These are phyloP conservation scores for Alaudala cheleensis DNA, from an alignment of 2,113 vertebrate genomes.

Conservation along the genomic window DNA sequence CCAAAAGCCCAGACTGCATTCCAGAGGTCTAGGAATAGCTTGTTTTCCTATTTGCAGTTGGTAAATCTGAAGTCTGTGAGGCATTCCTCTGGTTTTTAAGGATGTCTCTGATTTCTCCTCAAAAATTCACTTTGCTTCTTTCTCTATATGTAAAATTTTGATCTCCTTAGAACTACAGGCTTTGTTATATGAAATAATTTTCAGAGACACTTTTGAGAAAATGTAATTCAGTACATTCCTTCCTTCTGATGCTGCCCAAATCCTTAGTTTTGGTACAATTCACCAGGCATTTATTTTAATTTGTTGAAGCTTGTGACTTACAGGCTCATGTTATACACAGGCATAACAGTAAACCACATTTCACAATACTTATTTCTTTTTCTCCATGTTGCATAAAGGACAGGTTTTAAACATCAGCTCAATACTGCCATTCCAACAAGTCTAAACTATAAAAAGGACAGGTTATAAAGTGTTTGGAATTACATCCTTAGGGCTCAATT, in stretches of 20 bases:
- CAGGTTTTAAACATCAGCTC: neutral
- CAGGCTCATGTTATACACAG: neutral
- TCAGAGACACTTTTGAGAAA: neutral
- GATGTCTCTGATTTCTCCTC: conserved; percentile 40
- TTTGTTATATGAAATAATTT: neutral
- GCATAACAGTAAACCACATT: neutral
- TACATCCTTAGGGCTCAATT: conserved; percentile 36
- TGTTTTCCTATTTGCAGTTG: conserved; percentile 65
- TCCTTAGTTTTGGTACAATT: neutral
- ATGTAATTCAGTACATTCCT: neutral
- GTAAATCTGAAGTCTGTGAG: conserved; percentile 55
- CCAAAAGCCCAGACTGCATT: conserved; percentile 59
- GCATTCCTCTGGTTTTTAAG: conserved; percentile 59
- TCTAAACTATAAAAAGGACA: conserved; percentile 48
- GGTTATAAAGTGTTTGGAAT: conserved; percentile 61
- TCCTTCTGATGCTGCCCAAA: neutral
- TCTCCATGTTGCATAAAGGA: neutral
- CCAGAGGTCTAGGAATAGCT: conserved; percentile 72
- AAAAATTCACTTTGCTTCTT: conserved; percentile 56
- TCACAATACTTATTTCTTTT: neutral
- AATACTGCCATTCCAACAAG: neutral
- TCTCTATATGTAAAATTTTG: neutral
- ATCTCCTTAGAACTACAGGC: neutral
- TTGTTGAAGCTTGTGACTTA: neutral
- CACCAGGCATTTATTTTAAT: neutral